Evolutionary conservation across 2,888 invertebrate genomes (phyloP).

Genomic region (Cerceris rybyensis): DNA sequence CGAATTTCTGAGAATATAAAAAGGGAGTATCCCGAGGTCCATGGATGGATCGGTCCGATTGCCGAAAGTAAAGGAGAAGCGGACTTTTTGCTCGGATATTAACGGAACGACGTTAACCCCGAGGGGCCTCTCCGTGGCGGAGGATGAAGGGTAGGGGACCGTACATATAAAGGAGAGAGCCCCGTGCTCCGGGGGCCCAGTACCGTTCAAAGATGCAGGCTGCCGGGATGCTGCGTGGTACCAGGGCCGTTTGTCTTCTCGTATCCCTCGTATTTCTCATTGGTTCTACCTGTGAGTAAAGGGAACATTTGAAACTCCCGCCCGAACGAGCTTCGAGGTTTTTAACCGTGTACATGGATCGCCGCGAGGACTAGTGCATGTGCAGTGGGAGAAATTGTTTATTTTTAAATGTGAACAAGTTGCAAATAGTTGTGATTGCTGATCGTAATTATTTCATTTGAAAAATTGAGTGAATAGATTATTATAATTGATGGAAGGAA

Average conservation of each 20-base stretch:
- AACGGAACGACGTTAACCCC: slow-evolving; percentile 73
- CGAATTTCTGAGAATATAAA: slow-evolving; percentile 20
- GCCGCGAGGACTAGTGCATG: slow-evolving; percentile 35
- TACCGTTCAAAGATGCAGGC: slow-evolving; percentile 80
- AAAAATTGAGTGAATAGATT: no score
- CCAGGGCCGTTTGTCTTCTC: slow-evolving; percentile 71
- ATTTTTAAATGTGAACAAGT: background rate
- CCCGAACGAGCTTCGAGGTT: slow-evolving; percentile 23
- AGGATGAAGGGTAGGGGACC: slow-evolving; percentile 64
- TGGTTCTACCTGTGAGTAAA: slow-evolving; percentile 75
- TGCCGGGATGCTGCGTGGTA: slow-evolving; percentile 77
- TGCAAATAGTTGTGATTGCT: no score
- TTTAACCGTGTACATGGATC: slow-evolving; percentile 6
- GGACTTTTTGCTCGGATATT: slow-evolving; percentile 61
- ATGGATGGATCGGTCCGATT: slow-evolving; percentile 33
- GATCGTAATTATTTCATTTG: no score
- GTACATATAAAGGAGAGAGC: slow-evolving; percentile 79
- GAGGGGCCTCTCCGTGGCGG: slow-evolving; percentile 65
- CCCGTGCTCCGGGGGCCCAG: slow-evolving; percentile 78
- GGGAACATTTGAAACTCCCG: slow-evolving; percentile 50
- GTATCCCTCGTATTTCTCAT: slow-evolving; percentile 70
- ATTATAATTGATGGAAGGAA: no score
- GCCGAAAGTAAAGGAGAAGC: slow-evolving; percentile 60
- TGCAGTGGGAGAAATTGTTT: slow-evolving; percentile 23
- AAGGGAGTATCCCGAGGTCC: slow-evolving; percentile 16